phyloP scores from a whole-genome alignment of 1,140 invertebrate species.

The Cydia splendana region DNA sequence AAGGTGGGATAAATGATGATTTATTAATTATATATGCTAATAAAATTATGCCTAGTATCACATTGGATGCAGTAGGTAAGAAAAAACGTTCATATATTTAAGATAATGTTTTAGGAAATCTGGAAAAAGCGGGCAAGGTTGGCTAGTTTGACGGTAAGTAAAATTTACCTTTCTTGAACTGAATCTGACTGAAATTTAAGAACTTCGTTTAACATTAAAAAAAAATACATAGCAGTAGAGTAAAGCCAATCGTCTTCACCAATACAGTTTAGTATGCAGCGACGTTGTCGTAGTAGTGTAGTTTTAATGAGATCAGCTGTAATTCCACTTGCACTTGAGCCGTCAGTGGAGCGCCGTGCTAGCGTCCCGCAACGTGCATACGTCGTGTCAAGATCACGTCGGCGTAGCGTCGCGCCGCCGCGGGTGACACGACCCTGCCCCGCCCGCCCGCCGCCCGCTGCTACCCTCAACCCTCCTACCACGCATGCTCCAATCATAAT shows the following conservation, averaged over 20 bases:
- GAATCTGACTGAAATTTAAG: not conserved
- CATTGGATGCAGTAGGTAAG: too few relatives aligned
- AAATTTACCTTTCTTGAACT: not conserved
- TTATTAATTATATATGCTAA: too few relatives aligned
- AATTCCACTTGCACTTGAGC: conserved; percentile 36
- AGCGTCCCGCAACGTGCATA: conserved; percentile 66
- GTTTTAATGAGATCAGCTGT: conserved; percentile 30
- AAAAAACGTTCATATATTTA: too few relatives aligned
- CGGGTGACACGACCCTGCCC: conserved; percentile 63
- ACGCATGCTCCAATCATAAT: conserved; percentile 80
- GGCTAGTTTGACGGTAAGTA: too few relatives aligned
- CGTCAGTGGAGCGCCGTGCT: not conserved
- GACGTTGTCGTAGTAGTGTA: not conserved
- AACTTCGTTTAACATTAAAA: not conserved
- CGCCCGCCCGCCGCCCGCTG: conserved; percentile 38
- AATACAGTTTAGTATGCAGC: not conserved
- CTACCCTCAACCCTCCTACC: conserved; percentile 68
- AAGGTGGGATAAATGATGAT: too few relatives aligned
- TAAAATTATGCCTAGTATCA: too few relatives aligned
- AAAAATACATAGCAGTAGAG: not conserved
- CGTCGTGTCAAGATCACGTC: conserved; percentile 77
- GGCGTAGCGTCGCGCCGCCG: conserved; percentile 59
- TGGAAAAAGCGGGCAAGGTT: too few relatives aligned
- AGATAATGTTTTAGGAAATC: too few relatives aligned
- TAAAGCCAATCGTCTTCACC: not conserved